Base-by-base conservation (phyloP, 2,113 vertebrate species). In the Tyto alba region DNA sequence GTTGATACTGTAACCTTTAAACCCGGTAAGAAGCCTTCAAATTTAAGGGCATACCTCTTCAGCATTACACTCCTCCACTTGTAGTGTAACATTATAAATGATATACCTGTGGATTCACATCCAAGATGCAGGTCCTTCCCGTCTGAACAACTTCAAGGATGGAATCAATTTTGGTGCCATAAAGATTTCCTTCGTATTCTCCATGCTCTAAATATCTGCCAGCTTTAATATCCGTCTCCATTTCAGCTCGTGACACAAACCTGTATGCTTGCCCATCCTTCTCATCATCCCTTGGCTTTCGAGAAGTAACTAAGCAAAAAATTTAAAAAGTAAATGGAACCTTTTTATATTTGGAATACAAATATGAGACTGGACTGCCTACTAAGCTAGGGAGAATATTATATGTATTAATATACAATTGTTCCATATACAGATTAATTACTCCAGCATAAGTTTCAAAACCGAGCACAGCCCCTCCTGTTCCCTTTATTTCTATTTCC, bases 121-220 rank as follows among this genome's bases (percentile, higher is more conserved):
- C 99, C 90, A 99, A 98, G 96, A 99, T 99, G 96, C 99, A 99
- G 45, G 99, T 99, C 32, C 99, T 97, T 66, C 99, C 98, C 5
- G 99, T 98, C 40, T 98, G 94, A 90, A 99, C 99, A 94, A 99
- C 99, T 96, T 99, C 98, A 59, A 99, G 99, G 90, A 99, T 99
- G 21, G 99, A 99, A 97, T 99, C 98, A 8, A 99, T 99, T 97
- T 99, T 99, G 85, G 99, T 99, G 93, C 99, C 99, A 36, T 99
- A 99, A 85, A 99, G 98, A 97, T 99, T 99, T 75, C 98, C 99
- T 92, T 99, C 99, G 41, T 99, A 99, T 84, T 99, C 99, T 21
- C 99, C 99, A 52, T 99, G 99, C 96, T 99, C 99, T 96, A 99
- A 97, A 79, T 99, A 99, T 52, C 98, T 98, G 77, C 99, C 98